These are phyloP conservation scores for Orussus abietinus DNA, from an alignment of 1,140 invertebrate species.

Conservation along the genomic window DNA sequence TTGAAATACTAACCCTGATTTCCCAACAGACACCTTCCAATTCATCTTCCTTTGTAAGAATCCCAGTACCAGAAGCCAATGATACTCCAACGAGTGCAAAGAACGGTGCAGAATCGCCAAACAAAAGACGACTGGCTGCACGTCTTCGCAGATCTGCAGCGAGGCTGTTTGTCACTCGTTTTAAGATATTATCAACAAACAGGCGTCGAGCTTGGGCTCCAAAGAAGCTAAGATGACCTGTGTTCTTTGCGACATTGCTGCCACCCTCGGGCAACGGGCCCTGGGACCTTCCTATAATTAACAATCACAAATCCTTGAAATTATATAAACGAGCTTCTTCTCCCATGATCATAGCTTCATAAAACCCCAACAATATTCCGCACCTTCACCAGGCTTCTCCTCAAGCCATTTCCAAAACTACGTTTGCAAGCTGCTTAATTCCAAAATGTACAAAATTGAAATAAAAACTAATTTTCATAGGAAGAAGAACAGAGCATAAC, in stretches of 20 bases:
- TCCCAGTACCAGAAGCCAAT: conserved; percentile 67
- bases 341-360: no score
- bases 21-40: conserved; percentile 75
- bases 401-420: no score
- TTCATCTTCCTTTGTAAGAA: conserved; percentile 77
- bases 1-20: conserved; percentile 59
- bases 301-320: conserved; percentile 3
- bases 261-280: conserved; percentile 38
- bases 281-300: conserved; percentile 41
- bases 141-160: conserved; percentile 61
- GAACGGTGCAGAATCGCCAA: conserved; percentile 68
- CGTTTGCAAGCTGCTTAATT: no score
- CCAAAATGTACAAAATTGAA: no score
- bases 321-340: no score
- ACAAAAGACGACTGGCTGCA: conserved; percentile 62
- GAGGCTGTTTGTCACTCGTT: conserved; percentile 63
- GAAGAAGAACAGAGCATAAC: no score
- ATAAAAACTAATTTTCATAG: no score
- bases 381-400: no score
- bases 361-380: no score
- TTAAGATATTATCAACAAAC: conserved; percentile 67
- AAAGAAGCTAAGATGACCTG: conserved; percentile 52
- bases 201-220: conserved; percentile 61
- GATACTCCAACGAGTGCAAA: conserved; percentile 74
- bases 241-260: conserved; percentile 32